Percentiles rank a stretch among this genome's conserved stretches.
phyloP scores from a whole-genome alignment of 2,113 vertebrate genomes.

The Anser cygnoides region DNA sequence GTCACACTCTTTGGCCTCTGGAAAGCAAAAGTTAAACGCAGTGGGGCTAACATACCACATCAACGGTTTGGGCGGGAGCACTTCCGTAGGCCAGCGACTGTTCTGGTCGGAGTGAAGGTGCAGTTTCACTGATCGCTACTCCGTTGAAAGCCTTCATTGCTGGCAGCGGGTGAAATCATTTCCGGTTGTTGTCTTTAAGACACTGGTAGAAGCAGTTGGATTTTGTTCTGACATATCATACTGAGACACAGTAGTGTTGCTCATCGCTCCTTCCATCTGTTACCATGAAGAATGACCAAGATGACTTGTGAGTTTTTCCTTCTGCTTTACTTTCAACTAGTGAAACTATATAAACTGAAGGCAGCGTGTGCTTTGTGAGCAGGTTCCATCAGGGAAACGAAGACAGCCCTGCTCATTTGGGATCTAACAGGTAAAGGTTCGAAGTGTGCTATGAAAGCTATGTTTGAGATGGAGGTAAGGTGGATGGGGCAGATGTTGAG shows the following conservation, averaged over 20 bases:
- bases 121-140: background rate
- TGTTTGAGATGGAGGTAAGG: background rate
- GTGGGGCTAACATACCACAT: background rate
- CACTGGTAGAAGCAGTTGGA: background rate
- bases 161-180: background rate
- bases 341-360: slow-evolving; percentile 53
- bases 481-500: background rate
- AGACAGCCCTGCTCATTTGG: background rate
- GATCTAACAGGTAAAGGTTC: background rate
- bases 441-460: background rate
- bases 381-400: background rate
- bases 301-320: background rate
- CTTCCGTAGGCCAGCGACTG: background rate
- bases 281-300: background rate
- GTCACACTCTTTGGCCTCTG: background rate
- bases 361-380: background rate
- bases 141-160: background rate
- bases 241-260: background rate
- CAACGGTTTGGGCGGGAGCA: background rate
- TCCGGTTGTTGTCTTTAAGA: background rate
- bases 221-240: slow-evolving; percentile 2
- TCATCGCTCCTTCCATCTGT: slow-evolving; percentile 20
- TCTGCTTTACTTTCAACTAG: background rate
- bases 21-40: background rate
- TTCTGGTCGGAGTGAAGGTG: background rate